Percentiles rank a stretch among this genome's conserved stretches.
Evolutionary conservation across 2,113 vertebrate genomes (phyloP).

Genomic region (Odobenus rosmarus): DNA sequence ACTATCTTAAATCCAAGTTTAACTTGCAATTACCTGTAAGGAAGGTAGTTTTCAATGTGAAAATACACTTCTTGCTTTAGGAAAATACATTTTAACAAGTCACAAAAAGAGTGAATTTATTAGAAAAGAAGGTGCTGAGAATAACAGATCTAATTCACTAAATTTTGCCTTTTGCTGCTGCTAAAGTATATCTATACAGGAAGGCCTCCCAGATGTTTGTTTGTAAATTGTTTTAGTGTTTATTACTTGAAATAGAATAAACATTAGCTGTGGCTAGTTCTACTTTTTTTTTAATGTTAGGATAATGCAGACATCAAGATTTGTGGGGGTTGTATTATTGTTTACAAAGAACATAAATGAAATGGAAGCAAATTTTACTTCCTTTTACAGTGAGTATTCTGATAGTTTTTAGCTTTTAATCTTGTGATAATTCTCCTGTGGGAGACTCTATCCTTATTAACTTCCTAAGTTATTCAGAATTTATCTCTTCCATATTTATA

Average conservation of each 20-base stretch:
- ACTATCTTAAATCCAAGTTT: not conserved
- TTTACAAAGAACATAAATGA: slow-evolving; percentile 47
- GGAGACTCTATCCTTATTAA: slow-evolving; percentile 56
- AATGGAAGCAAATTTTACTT: slow-evolving; percentile 58
- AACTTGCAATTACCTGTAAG: not conserved
- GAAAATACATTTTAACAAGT: not conserved
- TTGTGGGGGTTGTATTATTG: not conserved
- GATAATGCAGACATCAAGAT: not conserved
- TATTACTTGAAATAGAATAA: not conserved
- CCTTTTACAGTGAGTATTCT: slow-evolving; percentile 31
- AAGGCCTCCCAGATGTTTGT: not conserved
- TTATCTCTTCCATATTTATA: slow-evolving; percentile 62
- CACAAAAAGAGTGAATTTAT: not conserved
- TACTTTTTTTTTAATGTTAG: not conserved
- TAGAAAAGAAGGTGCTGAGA: not conserved
- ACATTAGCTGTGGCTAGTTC: not conserved
- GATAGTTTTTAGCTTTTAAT: slow-evolving; percentile 61
- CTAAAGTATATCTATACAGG: not conserved
- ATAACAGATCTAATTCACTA: not conserved
- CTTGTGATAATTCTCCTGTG: not conserved
- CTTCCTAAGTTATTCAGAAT: slow-evolving; percentile 64
- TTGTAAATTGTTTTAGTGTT: not conserved
- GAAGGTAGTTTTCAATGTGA: slow-evolving; percentile 15
- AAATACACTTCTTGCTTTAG: not conserved
- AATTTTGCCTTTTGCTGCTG: not conserved